A percentile compares a stretch with the other conserved stretches of the same genome.
These are phyloP conservation scores for Eledone cirrhosa DNA, from an alignment of 2,888 invertebrate genomes.

Conservation along the genomic window DNA sequence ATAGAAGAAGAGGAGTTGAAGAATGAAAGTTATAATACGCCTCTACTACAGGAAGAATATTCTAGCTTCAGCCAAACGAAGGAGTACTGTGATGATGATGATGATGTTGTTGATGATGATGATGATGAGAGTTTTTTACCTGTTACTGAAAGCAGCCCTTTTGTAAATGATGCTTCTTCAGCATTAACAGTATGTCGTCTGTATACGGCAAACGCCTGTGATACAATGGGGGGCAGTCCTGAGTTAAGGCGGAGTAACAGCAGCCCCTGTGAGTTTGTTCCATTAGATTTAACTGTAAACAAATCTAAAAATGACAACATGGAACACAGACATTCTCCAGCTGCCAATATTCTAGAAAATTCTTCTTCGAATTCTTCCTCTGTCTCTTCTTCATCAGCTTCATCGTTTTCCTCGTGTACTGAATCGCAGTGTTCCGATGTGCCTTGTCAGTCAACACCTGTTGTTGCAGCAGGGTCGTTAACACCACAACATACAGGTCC, in stretches of 20 bases:
- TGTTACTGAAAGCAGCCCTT: too few species aligned
- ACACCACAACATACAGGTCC: too few species aligned
- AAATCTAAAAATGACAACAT: not conserved
- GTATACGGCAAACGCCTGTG: too few species aligned
- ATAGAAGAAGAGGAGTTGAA: not conserved
- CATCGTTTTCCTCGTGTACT: too few species aligned
- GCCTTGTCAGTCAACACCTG: too few species aligned
- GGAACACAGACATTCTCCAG: not conserved
- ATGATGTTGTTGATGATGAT: too few species aligned
- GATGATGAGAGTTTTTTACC: not conserved
- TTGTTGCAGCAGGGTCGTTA: too few species aligned
- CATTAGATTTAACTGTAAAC: conserved; percentile 28
- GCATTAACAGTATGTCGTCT: too few species aligned
- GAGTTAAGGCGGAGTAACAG: not conserved
- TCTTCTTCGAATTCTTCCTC: conserved; percentile 7
- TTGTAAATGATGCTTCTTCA: too few species aligned
- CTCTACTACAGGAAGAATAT: not conserved
- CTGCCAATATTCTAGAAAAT: not conserved
- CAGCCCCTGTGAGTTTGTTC: not conserved
- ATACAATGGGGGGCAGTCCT: too few species aligned
- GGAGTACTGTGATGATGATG: not conserved
- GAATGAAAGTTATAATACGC: not conserved
- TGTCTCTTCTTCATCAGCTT: too few species aligned
- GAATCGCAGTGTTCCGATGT: too few species aligned
- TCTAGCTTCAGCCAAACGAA: not conserved